Evolutionary conservation across 2,888 invertebrate species (phyloP), one percentile per base, ranked within the genome.

Genomic region (Panorpa germanica): DNA sequence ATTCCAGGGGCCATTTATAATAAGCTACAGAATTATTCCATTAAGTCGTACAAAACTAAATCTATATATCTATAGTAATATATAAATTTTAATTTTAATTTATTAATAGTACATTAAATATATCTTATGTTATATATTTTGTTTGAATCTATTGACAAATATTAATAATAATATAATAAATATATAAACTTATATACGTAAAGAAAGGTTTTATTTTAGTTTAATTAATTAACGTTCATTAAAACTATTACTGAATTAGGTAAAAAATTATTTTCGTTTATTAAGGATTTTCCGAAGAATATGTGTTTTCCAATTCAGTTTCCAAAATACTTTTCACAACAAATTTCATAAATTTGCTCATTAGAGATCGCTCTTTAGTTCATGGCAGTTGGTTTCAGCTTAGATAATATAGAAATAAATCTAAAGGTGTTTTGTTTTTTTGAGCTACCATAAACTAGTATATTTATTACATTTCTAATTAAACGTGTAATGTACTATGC

Each of bases 41-140:
- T 32, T 14, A 32, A 28, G 13, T 20, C 24, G 23, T 32, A 28
- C 28, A 28, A n/a, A n/a, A n/a, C n/a, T n/a, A n/a, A n/a, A n/a
- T n/a, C n/a, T n/a, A n/a, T n/a, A n/a, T n/a, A n/a, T n/a, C n/a
- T n/a, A n/a, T n/a, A n/a, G n/a, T n/a, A n/a, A n/a, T n/a, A n/a
- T n/a, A 32, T 32, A 32, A 14, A 32, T 20, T 17, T 32, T 8
- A 27, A 31, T 21, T 32, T 28, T 5, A 18, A 12, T 16, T 11
- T 23, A 18, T 22, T 29, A 14, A 13, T 14, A 23, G 29, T 7
- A 19, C 15, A 26, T 5, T 26, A 26, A 24, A 24, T 24, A 24
- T 24, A 12, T 28, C 5, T 12, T 21, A 17, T 19, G 19, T 28
- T 8, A 6, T 20, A 7, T 11, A 3, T 13, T 16, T 9, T 13